phyloP scores from a whole-genome alignment of 1,140 invertebrate genomes.

The Holotrichia oblita region DNA sequence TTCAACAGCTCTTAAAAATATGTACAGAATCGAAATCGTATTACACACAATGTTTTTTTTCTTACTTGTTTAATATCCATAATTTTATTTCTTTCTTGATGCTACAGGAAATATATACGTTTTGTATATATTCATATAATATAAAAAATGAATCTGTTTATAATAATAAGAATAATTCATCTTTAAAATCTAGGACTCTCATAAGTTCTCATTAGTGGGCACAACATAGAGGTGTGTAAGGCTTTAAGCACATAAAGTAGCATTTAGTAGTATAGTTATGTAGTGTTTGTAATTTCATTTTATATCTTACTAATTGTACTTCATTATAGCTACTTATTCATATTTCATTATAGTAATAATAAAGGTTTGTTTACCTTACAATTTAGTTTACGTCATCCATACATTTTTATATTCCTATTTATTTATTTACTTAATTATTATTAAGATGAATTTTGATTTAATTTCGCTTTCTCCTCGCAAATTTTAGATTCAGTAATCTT shows the following conservation, averaged over 20 bases:
- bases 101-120: conserved; percentile 2
- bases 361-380: conserved; percentile 7
- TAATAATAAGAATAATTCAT: conserved; percentile 13
- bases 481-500: background rate
- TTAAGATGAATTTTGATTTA: conserved; percentile 30
- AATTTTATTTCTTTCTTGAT: background rate
- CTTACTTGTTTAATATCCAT: background rate
- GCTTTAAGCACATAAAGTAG: conserved; percentile 39
- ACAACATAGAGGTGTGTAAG: conserved; percentile 29
- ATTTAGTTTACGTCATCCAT: conserved; percentile 9
- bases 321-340: conserved; percentile 37
- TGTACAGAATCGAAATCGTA: conserved; percentile 27
- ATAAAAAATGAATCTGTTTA: conserved; percentile 12
- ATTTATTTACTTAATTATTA: conserved; percentile 7
- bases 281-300: conserved; percentile 32
- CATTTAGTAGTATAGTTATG: conserved; percentile 7
- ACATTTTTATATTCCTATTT: background rate
- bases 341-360: conserved; percentile 27
- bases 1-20: conserved; percentile 30
- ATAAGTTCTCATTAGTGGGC: conserved; percentile 32
- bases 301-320: conserved; percentile 40
- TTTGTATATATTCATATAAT: conserved; percentile 22
- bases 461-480: background rate
- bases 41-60: conserved; percentile 8
- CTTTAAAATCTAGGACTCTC: conserved; percentile 26